phyloP scores from a whole-genome alignment of 1,140 invertebrate species.

The Drosophila chauvacae region DNA sequence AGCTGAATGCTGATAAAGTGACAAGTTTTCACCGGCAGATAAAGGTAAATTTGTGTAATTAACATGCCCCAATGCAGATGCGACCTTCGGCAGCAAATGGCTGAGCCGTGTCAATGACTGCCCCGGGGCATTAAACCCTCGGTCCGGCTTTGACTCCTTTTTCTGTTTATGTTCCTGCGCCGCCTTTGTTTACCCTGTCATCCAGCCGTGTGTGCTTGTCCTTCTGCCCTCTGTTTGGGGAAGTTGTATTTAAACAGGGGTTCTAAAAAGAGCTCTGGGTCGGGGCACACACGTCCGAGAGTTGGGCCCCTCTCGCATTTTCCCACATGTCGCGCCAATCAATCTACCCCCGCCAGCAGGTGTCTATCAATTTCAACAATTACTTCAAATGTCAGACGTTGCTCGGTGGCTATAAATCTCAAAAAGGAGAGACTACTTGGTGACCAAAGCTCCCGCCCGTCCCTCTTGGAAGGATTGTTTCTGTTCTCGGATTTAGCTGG shows the following conservation, averaged over 20 bases:
- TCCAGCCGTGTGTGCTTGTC: slow-evolving; percentile 17
- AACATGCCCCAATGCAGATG: slow-evolving; percentile 12
- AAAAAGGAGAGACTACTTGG: slow-evolving; percentile 55
- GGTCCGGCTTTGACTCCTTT: slow-evolving; percentile 14
- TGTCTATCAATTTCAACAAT: slow-evolving; percentile 72
- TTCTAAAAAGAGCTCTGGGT: slow-evolving; percentile 15
- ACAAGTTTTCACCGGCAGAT: slow-evolving; percentile 7
- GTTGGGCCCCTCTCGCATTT: slow-evolving; percentile 22
- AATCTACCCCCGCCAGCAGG: slow-evolving; percentile 36
- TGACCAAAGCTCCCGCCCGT: slow-evolving; percentile 21
- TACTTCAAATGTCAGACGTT: slow-evolving; percentile 58
- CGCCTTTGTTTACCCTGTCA: slow-evolving; percentile 33
- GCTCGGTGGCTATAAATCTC: slow-evolving; percentile 64
- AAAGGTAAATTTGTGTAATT: slow-evolving; percentile 46
- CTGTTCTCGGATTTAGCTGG: slow-evolving; percentile 56
- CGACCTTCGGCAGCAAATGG: slow-evolving; percentile 24
- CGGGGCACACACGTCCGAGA: slow-evolving; percentile 13
- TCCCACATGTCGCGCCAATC: slow-evolving; percentile 29
- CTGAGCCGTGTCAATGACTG: slow-evolving; percentile 43
- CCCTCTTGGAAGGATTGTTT: slow-evolving; percentile 56
- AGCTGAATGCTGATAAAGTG: slow-evolving; percentile 11
- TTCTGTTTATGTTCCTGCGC: slow-evolving; percentile 12
- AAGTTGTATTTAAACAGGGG: slow-evolving; percentile 47
- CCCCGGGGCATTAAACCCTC: slow-evolving; percentile 48
- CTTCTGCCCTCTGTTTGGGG: slow-evolving; percentile 34